These are phyloP conservation scores for Henricia sp. DNA, from an alignment of 53 echinoderm and acorn worm species.

Conservation along the genomic window DNA sequence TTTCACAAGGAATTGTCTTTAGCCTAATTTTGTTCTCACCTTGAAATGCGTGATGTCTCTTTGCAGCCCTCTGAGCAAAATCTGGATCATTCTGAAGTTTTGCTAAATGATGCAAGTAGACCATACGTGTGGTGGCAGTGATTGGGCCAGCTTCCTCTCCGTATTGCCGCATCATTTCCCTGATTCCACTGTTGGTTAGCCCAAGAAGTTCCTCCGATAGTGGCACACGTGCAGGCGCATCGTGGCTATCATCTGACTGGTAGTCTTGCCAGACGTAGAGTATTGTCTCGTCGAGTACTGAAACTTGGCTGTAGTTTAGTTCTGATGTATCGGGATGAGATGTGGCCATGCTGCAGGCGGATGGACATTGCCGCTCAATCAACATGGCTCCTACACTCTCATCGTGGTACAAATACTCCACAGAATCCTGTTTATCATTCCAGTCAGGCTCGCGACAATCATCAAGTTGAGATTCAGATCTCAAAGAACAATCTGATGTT, in stretches of 20 bases:
- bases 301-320: background rate
- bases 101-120: slow-evolving; percentile 76
- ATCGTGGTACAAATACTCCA: slow-evolving; percentile 73
- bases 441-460: background rate
- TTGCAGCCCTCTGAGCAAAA: slow-evolving; percentile 17
- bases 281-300: slow-evolving; percentile 67
- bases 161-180: slow-evolving; percentile 50
- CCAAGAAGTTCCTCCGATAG: slow-evolving; percentile 46
- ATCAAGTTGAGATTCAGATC: background rate
- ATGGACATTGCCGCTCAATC: slow-evolving; percentile 73
- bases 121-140: slow-evolving; percentile 81
- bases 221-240: background rate
- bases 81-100: slow-evolving; percentile 68
- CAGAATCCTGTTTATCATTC: slow-evolving; percentile 2
- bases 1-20: too few relatives aligned
- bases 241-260: slow-evolving; percentile 45
- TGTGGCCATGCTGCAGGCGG: slow-evolving; percentile 23
- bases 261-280: slow-evolving; percentile 88
- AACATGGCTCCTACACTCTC: slow-evolving; percentile 63
- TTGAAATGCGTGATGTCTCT: slow-evolving; percentile 3
- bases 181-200: slow-evolving; percentile 65
- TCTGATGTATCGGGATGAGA: background rate
- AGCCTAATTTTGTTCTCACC: too few relatives aligned
- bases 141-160: slow-evolving; percentile 90
- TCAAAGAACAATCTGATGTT: background rate